Evolutionary conservation across 2,113 vertebrate species (phyloP), one percentile per base, ranked within the genome.

Genomic region (Oryzias woworae): DNA sequence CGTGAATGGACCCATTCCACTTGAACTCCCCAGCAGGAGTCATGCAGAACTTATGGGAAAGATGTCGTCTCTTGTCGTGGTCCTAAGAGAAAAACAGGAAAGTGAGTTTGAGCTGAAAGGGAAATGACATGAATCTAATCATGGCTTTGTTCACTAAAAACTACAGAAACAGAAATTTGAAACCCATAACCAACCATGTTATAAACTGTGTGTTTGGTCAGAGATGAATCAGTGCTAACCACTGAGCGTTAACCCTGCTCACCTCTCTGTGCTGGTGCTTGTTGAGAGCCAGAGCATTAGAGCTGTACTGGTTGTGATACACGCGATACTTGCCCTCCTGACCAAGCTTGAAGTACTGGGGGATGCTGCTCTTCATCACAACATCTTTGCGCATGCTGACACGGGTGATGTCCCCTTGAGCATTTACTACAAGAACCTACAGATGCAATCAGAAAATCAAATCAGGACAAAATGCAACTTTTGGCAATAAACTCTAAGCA

Each of bases 321-420:
- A 99, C 94, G 0, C 97, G 95, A 52, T 96, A 98, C 69, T 99
- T 99, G 44, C 97, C 97, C 88, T 99, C 97, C 82, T 98, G 96
- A 46, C 97, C 96, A 48, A 99, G 83, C 62, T 98, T 99, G 77
- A 94, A 91, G 65, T 91, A 96, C 46, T 95, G 94, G 86, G 91
- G 92, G 59, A 95, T 83, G 42, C 91, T 92, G 69, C 93, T 94
- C 91, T 95, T 98, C 90, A 96, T 94, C 75, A 96, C 91, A 52
- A 96, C 79, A 1, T 97, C 96, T 71, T 94, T 96, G 44, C 88
- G 88, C 5, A 93, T 89, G 81, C 82, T 96, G 66, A 95, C 78
- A 14, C 96, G 93, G 8, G 94, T 95, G 31, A 97, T 73, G 81
- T 98, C 96, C 1, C 95, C 95, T 89, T 95, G 95, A 51, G 94